Base-by-base conservation (phyloP, 2,797 vertebrate genomes). In the Helarctos malayanus region DNA sequence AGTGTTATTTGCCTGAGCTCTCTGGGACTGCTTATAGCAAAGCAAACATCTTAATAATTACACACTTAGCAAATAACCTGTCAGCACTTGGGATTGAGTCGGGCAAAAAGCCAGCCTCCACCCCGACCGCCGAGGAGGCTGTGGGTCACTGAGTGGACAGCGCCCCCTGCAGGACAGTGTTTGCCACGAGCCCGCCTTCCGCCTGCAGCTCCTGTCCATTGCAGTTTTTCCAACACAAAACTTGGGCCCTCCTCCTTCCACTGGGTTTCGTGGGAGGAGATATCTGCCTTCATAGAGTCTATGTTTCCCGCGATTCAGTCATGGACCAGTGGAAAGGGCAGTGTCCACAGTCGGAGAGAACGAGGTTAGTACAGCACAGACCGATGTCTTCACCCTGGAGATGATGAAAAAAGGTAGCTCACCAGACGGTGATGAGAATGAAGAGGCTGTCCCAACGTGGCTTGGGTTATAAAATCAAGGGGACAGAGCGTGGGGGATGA, bases 1-100 rank as follows among this genome's bases (percentile, higher is more conserved):
- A 45, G 29, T 75, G 63, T 91, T 84, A 93, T 73, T 75, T 88
- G n/a, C 25, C 38, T 80, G 80, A 73, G 49, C 38, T 93, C 29
- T 21, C 69, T 47, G 41, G 81, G 47, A 57, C n/a, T 83, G 47
- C 61, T 54, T 56, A 35, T 7, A 91, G 86, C 78, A 88, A 89
- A 68, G 35, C 29, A 59, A 49, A 45, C 41, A 6, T 29, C 88
- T 88, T 54, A 75, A 59, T 68, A 89, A 95, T 65, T 3, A 75
- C 54, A 57, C 69, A 41, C 5, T 3, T 19, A n/a, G 45, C 59
- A 86, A 88, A 91, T 49, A 52, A 78, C 32, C 57, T 25, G 16
- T 9, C 52, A 38, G 71, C 49, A 14, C 3, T 25, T 57, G 16
- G 56, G n/a, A 27, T 12, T 16, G 27, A n/a, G 47, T 12, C 5